Conservation (phyloP, 2,797 vertebrate species). For the Pipistrellus kuhlii region DNA sequence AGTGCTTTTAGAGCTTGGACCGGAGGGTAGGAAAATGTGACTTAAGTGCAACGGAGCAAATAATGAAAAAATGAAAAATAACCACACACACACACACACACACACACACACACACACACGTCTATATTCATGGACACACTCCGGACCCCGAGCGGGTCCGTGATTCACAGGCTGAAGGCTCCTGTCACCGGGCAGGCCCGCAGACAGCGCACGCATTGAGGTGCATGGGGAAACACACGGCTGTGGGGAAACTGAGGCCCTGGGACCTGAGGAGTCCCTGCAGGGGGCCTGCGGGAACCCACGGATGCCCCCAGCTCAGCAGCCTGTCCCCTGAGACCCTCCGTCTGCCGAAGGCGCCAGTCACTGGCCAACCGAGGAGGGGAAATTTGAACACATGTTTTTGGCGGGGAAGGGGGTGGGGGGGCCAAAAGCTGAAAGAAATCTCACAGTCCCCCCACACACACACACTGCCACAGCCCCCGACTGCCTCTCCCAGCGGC, state of each 20-base stretch:
- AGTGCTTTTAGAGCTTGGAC: conserved; percentile 82
- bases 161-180: conserved; percentile 84
- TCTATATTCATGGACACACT: conserved; percentile 77
- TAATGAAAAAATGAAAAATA: conserved; percentile 77
- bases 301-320: not conserved
- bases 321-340: fast-evolving
- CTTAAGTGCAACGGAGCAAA: conserved; percentile 80
- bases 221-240: not conserved
- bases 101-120: conserved; percentile 51
- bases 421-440: not conserved
- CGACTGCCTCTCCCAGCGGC: too few relatives aligned
- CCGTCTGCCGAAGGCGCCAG: not conserved
- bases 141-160: conserved; percentile 35
- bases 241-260: conserved; percentile 57
- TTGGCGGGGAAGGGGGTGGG: too few relatives aligned
- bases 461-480: fast-evolving
- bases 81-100: conserved; percentile 27
- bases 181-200: conserved; percentile 44
- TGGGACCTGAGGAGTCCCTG: not conserved
- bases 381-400: not conserved
- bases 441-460: not conserved
- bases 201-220: not conserved
- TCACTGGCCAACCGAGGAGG: not conserved
- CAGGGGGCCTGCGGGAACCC: fast-evolving
- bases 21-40: conserved; percentile 87